phyloP scores from a whole-genome alignment of 1,140 invertebrate species.

The Helicoverpa armigera region DNA sequence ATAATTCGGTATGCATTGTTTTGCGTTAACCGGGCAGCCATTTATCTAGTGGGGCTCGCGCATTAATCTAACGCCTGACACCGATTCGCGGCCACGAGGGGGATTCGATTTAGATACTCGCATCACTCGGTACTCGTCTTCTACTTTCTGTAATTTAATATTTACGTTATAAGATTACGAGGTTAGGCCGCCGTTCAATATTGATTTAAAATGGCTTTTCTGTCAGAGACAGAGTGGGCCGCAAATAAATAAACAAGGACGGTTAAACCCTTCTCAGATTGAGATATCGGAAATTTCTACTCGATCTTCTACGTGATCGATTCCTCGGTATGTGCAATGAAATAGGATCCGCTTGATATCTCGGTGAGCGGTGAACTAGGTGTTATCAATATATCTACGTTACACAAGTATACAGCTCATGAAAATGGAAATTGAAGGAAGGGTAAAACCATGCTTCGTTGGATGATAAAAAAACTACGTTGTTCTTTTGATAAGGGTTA shows the following conservation, averaged over 20 bases:
- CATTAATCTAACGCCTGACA: slow-evolving; percentile 65
- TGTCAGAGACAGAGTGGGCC: slow-evolving; percentile 34
- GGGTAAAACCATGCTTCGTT: slow-evolving; percentile 11
- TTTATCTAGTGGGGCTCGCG: slow-evolving; percentile 60
- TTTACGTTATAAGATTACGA: slow-evolving; percentile 40
- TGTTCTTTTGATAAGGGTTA: slow-evolving; percentile 34
- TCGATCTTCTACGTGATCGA: slow-evolving; percentile 34
- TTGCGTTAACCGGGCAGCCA: slow-evolving; percentile 55
- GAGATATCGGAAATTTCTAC: slow-evolving; percentile 41
- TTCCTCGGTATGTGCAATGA: slow-evolving; percentile 26
- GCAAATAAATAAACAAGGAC: slow-evolving; percentile 34
- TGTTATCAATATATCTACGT: slow-evolving; percentile 17
- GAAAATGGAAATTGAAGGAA: slow-evolving; percentile 33
- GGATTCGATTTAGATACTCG: slow-evolving; percentile 50
- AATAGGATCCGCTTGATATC: slow-evolving; percentile 11
- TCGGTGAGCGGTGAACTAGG: slow-evolving; percentile 27
- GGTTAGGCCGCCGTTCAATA: slow-evolving; percentile 42
- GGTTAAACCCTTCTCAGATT: slow-evolving; percentile 41
- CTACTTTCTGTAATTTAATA: slow-evolving; percentile 42
- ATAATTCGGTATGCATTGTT: slow-evolving; percentile 49
- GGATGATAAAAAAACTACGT: slow-evolving; percentile 16
- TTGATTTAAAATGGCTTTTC: slow-evolving; percentile 40
- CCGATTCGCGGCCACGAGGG: slow-evolving; percentile 21
- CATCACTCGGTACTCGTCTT: slow-evolving; percentile 12
- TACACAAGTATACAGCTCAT: background rate